phyloP scores from a whole-genome alignment of 2,113 vertebrate species.

The Tychaedon coryphoeus region DNA sequence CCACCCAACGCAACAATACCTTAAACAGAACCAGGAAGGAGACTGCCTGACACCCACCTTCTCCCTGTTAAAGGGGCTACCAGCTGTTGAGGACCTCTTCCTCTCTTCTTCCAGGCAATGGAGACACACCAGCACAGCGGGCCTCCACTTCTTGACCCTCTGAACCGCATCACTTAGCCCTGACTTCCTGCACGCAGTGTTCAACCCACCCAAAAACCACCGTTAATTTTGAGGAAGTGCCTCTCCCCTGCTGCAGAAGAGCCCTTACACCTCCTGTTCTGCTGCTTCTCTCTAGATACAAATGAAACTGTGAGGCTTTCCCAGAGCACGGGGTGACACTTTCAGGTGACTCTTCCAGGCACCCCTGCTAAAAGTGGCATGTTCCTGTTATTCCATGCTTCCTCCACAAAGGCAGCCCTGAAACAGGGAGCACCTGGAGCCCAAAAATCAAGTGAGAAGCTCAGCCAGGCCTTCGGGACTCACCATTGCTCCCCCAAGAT shows the following conservation, averaged over 20 bases:
- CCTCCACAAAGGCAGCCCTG: neutral
- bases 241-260: neutral
- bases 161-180: neutral
- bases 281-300: neutral
- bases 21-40: neutral
- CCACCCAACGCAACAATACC: fast-evolving
- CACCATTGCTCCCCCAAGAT: neutral
- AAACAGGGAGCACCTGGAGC: neutral
- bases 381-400: fast-evolving
- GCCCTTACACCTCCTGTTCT: too few relatives aligned
- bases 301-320: neutral
- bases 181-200: neutral
- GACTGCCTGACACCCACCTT: neutral
- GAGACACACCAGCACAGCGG: neutral
- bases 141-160: neutral
- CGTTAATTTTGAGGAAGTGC: neutral
- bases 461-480: fast-evolving
- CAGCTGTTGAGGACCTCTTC: neutral
- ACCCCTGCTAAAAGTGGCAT: neutral
- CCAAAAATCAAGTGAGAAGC: neutral
- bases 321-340: fast-evolving
- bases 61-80: neutral
- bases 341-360: neutral
- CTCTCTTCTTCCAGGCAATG: neutral
- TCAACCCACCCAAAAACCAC: neutral